A percentile compares a stretch with the other conserved stretches of the same genome.
Evolutionary conservation across 2,113 vertebrate species (phyloP).

Genomic region (Bubo bubo): DNA sequence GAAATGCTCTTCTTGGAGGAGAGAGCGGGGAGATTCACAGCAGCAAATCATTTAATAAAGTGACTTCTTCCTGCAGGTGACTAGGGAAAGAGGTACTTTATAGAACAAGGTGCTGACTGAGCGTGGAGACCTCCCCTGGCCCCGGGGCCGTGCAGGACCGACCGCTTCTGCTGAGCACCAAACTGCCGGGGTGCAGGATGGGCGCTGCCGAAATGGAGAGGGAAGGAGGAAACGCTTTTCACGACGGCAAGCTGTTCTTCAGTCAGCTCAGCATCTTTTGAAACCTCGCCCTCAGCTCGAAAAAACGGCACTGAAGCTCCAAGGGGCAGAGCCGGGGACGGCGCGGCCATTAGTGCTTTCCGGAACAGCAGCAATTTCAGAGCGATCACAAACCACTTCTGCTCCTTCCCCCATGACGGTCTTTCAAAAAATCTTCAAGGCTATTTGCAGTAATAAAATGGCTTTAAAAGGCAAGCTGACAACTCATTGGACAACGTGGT

Average conservation of each 20-base stretch:
- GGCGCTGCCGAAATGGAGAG: not conserved
- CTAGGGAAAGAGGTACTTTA: not conserved
- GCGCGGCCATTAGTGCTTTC: rapidly evolving
- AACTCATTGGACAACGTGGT: not conserved
- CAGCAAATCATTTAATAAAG: too few relatives aligned
- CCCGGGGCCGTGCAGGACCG: rapidly evolving
- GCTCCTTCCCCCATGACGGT: rapidly evolving
- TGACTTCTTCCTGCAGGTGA: not conserved
- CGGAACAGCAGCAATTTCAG: not conserved
- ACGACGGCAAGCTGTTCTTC: rapidly evolving
- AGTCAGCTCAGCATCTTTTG: not conserved
- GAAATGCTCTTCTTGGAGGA: not conserved
- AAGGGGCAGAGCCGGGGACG: too few relatives aligned
- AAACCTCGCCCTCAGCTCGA: not conserved
- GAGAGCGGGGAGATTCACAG: not conserved
- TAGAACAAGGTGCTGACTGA: rapidly evolving
- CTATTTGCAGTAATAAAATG: not conserved
- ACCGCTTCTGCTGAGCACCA: not conserved
- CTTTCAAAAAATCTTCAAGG: not conserved
- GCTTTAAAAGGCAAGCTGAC: not conserved
- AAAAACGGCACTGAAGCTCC: not conserved
- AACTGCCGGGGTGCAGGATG: not conserved
- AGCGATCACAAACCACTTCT: not conserved
- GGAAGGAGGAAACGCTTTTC: not conserved
- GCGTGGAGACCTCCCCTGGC: not conserved